phyloP scores from a whole-genome alignment of 1,140 invertebrate genomes.

The Drosophila pectinifera region DNA sequence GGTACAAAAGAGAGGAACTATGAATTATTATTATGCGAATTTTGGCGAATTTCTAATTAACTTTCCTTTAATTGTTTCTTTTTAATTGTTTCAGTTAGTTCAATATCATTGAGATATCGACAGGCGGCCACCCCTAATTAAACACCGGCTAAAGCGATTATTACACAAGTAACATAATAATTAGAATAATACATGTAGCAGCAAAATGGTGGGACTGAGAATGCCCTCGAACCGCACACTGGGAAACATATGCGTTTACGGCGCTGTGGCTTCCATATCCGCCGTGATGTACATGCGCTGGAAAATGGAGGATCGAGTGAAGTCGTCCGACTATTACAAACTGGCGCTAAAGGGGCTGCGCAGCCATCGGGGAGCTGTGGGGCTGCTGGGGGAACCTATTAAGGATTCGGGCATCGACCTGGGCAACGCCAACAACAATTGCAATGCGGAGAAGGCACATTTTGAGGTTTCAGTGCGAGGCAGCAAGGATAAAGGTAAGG shows the following conservation, averaged over 20 bases:
- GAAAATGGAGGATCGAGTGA: conserved; percentile 85
- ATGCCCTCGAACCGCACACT: conserved; percentile 85
- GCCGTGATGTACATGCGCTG: conserved; percentile 85
- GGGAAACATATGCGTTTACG: conserved; percentile 86
- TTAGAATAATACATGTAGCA: background rate
- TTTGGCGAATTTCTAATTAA: no score
- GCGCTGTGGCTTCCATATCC: conserved; percentile 85
- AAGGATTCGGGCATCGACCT: conserved; percentile 87
- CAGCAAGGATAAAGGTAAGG: conserved; percentile 86
- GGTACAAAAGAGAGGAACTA: no score
- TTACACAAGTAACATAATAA: conserved; percentile 40
- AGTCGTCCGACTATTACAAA: conserved; percentile 86
- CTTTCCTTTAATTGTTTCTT: background rate
- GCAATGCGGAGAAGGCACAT: conserved; percentile 86
- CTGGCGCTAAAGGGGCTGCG: conserved; percentile 86
- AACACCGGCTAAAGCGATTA: conserved; percentile 54
- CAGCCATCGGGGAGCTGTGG: conserved; percentile 86
- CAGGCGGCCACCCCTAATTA: conserved; percentile 17
- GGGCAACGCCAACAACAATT: conserved; percentile 86
- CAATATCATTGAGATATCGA: conserved; percentile 2
- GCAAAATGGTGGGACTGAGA: conserved; percentile 55
- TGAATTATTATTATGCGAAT: no score
- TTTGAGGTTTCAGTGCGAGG: conserved; percentile 88
- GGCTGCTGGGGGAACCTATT: conserved; percentile 88
- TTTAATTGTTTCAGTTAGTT: background rate